Evolutionary conservation across 1,140 invertebrate genomes (phyloP), one percentile per base, ranked within the genome.

Genomic region (Hypsibius dujardini): DNA sequence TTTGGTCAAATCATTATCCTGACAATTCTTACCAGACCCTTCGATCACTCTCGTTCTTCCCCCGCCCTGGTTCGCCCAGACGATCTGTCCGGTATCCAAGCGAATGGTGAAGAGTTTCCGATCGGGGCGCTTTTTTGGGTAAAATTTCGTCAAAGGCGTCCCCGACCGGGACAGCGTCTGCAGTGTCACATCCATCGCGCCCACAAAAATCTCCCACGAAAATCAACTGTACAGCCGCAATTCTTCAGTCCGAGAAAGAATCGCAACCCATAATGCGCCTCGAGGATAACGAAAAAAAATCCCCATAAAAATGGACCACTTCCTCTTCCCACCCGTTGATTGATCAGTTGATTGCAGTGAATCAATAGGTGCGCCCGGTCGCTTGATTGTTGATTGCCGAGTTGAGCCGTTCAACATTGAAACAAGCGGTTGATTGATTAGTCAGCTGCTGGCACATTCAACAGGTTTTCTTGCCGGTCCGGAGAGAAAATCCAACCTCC

Each of bases 81-180:
- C 81, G 70, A 90, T 83, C 81, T 95, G 90, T 76, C 89, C 84
- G 0, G 92, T 95, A 80, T 95, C 91, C 62, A 90, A 81, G 73
- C 89, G 83, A 45, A 95, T 86, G 75, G 86, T 85, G 14, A 95
- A 80, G 14, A 85, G 88, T 75, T 89, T 86, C 72, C 85, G 86
- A 76, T 96, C 92, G 0, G 90, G 88, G 73, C 86, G 83, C 77
- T 88, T 90, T 72, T 89, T 84, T 71, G 86, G 84, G 76, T 87
- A 93, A 76, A 91, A 90, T 78, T 90, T 90, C 0, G 88, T 87
- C 1, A 94, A 86, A n/a, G 89, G 83, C 46, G 89, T 87, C 0
- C 92, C 92, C 7, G 50, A 7, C 50, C 7, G 7, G 50, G 50
- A 56, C 50, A 56, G 50, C 50, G 50, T 7, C 7, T 56, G 50